These are phyloP conservation scores for Sisyra terminalis DNA, from an alignment of 2,888 invertebrate species.

Conservation along the genomic window DNA sequence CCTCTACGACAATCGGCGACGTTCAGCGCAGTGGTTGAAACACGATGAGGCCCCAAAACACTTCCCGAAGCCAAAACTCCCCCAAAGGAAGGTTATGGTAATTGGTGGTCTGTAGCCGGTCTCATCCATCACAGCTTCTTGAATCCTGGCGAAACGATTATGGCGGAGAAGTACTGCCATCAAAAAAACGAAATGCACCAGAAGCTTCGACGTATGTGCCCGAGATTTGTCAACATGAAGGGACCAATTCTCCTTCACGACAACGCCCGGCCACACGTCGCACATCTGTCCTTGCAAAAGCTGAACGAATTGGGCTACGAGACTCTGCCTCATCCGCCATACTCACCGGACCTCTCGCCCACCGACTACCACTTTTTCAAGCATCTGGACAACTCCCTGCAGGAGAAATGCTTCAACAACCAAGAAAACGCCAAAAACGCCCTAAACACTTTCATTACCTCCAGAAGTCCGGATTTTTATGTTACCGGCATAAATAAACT, in stretches of 20 bases:
- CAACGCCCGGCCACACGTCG: neutral
- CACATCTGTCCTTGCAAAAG: too few relatives aligned
- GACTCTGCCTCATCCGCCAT: neutral
- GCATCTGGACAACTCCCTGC: neutral
- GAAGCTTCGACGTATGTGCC: slow-evolving; percentile 1
- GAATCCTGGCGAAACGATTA: slow-evolving; percentile 8
- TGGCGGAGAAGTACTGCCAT: slow-evolving; percentile 5
- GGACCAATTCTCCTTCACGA: slow-evolving; percentile 3
- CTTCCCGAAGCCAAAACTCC: neutral
- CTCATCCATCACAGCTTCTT: slow-evolving; percentile 5
- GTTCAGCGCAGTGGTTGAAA: neutral
- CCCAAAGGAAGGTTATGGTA: too few relatives aligned
- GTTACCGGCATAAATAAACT: too few relatives aligned
- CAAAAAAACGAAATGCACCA: slow-evolving; percentile 7
- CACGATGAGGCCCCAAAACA: neutral
- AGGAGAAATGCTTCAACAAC: neutral
- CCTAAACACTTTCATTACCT: too few relatives aligned
- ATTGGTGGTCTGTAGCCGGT: neutral
- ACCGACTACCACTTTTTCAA: neutral
- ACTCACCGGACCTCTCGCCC: neutral
- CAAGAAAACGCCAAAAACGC: too few relatives aligned
- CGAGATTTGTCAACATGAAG: slow-evolving; percentile 7
- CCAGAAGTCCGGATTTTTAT: too few relatives aligned
- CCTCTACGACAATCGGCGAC: neutral
- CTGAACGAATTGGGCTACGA: neutral